Conservation (phyloP, 2,797 vertebrate species). For the Chrysocyon brachyurus region DNA sequence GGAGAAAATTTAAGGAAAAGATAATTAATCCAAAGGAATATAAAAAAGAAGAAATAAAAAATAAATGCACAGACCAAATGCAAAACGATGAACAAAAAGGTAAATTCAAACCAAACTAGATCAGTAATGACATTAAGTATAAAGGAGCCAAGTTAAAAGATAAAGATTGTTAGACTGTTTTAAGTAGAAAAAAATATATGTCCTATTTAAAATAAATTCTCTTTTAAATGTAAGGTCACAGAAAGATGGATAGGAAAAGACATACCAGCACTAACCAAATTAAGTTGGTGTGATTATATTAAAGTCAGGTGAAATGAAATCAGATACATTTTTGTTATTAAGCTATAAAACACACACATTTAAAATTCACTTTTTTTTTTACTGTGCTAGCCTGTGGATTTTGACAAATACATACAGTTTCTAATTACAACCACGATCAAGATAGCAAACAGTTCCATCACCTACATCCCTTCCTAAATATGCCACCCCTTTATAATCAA, state of each 20-base stretch:
- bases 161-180: neutral
- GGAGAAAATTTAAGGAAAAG: neutral
- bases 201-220: slow-evolving; percentile 17
- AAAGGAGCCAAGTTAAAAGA: neutral
- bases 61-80: neutral
- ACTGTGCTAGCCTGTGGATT: neutral
- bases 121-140: neutral
- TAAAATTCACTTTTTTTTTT: slow-evolving; percentile 23
- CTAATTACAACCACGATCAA: neutral
- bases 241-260: neutral
- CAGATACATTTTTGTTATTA: neutral
- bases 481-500: neutral
- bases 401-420: neutral
- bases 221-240: neutral
- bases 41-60: neutral
- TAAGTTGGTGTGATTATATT: slow-evolving; percentile 1
- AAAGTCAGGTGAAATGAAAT: slow-evolving; percentile 21
- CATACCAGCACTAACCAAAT: neutral
- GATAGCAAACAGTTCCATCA: neutral
- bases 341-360: neutral
- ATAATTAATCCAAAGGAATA: neutral
- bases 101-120: slow-evolving; percentile 17
- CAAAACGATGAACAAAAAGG: slow-evolving; percentile 3
- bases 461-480: neutral
- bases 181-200: neutral